These are phyloP conservation scores for Drosophila macrospina DNA, from an alignment of 2,888 invertebrate genomes.

Conservation along the genomic window DNA sequence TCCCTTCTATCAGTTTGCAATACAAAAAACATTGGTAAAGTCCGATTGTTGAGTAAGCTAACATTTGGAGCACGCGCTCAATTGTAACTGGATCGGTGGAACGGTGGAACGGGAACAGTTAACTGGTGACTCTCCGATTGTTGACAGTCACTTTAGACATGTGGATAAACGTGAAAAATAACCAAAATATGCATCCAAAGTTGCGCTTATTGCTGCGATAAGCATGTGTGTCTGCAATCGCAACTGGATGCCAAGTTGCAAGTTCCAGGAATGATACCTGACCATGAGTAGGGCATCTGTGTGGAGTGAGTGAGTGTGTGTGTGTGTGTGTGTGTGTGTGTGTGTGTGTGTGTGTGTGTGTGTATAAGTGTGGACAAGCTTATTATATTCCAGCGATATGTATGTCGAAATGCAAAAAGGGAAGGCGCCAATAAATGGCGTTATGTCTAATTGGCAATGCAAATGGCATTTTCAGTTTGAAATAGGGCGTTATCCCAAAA, in stretches of 20 bases:
- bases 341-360: constrained; percentile 12
- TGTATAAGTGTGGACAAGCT: constrained; percentile 1
- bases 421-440: constrained; percentile 43
- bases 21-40: constrained; percentile 12
- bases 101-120: constrained; percentile 6
- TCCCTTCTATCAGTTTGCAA: constrained; percentile 49
- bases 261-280: constrained; percentile 48
- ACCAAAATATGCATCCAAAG: constrained; percentile 17
- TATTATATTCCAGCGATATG: constrained; percentile 26
- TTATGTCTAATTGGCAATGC: constrained; percentile 66
- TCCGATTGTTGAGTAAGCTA: neutral
- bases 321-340: constrained; percentile 1
- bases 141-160: constrained; percentile 48
- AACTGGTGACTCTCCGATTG: constrained; percentile 44
- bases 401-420: constrained; percentile 16
- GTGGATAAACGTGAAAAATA: constrained; percentile 28
- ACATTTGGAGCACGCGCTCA: constrained; percentile 69
- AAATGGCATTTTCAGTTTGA: constrained; percentile 56
- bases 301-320: constrained; percentile 1
- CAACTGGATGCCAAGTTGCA: constrained; percentile 28
- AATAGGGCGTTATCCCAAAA: constrained; percentile 73
- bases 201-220: constrained; percentile 34
- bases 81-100: constrained; percentile 62
- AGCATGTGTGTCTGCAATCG: constrained; percentile 33
- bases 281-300: constrained; percentile 45